Evolutionary conservation across 2,888 invertebrate genomes (phyloP).

Genomic region (Lamellibrachia columna): DNA sequence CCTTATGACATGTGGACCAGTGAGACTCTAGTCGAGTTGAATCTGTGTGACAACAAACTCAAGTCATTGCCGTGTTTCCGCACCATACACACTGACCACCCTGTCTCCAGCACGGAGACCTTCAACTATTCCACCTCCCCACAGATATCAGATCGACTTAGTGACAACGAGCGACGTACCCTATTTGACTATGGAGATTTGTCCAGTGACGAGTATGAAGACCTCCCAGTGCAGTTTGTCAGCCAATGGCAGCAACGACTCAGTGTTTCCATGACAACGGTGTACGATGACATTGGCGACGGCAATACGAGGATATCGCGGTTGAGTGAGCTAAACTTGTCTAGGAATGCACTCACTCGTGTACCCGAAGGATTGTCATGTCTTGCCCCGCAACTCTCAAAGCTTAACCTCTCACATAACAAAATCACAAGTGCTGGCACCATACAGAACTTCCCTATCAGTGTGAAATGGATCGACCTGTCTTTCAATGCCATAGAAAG

Average conservation of each 20-base stretch:
- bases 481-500: slow-evolving; percentile 84
- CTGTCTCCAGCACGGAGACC: not conserved
- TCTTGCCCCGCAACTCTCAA: slow-evolving; percentile 83
- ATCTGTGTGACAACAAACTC: slow-evolving; percentile 87
- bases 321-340: slow-evolving; percentile 76
- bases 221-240: not conserved
- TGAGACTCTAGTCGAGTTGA: slow-evolving; percentile 85
- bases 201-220: not conserved
- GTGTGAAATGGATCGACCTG: slow-evolving; percentile 89
- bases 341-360: slow-evolving; percentile 88
- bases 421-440: slow-evolving; percentile 78
- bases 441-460: slow-evolving; percentile 88
- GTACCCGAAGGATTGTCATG: slow-evolving; percentile 91
- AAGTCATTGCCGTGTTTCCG: slow-evolving; percentile 71
- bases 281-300: slow-evolving; percentile 20
- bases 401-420: slow-evolving; percentile 92
- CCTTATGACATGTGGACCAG: slow-evolving; percentile 88
- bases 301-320: slow-evolving; percentile 34
- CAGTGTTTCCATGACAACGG: not conserved
- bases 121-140: not conserved
- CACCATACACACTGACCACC: not conserved
- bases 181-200: not conserved
- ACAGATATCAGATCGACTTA: not conserved
- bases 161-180: not conserved
- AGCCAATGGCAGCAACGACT: slow-evolving; percentile 24